Base-by-base conservation (phyloP, 2,797 vertebrate genomes). In the Halcyon leucocephala region DNA sequence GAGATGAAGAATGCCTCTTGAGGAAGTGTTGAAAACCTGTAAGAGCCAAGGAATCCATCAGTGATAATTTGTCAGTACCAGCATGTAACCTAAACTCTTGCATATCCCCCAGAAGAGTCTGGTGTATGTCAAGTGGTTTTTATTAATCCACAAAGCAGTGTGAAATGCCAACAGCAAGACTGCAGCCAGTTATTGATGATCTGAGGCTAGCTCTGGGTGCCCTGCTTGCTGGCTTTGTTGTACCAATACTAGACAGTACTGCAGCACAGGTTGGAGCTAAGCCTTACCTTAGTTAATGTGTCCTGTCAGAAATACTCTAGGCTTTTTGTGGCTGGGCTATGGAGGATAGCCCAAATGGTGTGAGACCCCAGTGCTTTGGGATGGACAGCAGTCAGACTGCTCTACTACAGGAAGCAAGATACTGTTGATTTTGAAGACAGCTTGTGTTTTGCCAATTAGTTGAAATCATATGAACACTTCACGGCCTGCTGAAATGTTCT, bases 21-120 rank as follows among this genome's bases (percentile, higher is more conserved):
- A 28, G 52, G 71, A 81, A 89, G 52, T 0, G 0, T 9, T 95
- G 82, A 77, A 90, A 93, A 95, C 70, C 42, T 94, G 8, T 55
- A 55, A 88, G 91, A 72, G 72, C 87, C 86, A 79, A 93, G 77
- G 73, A 94, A 77, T 90, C 77, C 82, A 57, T 86, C 57, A 85
- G 49, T 2, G 8, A 42, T 82, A 35, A 70, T 92, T 93, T 89
- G 67, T 91, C 80, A 57, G 70, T 88, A 84, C 72, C 62, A 91
- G 28, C 33, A 7, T 20, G 31, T 82, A 90, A 84, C 48, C 70
- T 94, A 77, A 90, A 92, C 55, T 89, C 41, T 39, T 69, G 57
- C 1, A 3, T 2, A 17, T 77, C 46, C 95, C 74, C 60, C 51
- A 65, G 29, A 89, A 89, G 84, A 65, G n/a, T 55, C 91, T 94